Evolutionary conservation across 2,888 invertebrate species (phyloP).

Genomic region (Spilarctia lutea): DNA sequence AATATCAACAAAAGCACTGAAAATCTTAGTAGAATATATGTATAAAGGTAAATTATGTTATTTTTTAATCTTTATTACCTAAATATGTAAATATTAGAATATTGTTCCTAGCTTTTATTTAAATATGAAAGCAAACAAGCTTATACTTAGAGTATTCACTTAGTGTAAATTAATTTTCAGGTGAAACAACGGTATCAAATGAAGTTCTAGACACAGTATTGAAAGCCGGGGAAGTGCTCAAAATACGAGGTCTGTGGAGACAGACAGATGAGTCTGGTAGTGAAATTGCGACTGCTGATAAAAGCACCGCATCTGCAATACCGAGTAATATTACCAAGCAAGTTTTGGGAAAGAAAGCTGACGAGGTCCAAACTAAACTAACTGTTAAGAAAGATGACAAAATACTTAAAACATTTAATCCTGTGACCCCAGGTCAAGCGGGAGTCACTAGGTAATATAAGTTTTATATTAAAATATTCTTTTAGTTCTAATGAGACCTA

Average conservation of each 20-base stretch:
- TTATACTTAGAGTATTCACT: background rate
- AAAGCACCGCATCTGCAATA: slow-evolving; percentile 57
- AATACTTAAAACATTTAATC: slow-evolving; percentile 75
- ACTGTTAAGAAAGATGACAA: slow-evolving; percentile 84
- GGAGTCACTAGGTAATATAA: slow-evolving; percentile 65
- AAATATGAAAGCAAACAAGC: background rate
- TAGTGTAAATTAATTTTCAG: slow-evolving; percentile 58
- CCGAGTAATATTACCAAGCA: slow-evolving; percentile 66
- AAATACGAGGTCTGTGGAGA: slow-evolving; percentile 93
- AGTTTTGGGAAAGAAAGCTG: slow-evolving; percentile 65
- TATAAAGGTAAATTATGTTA: slow-evolving; percentile 88
- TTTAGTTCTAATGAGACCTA: too few species aligned
- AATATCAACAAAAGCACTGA: slow-evolving; percentile 92
- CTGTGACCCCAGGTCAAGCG: slow-evolving; percentile 65
- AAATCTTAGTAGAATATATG: slow-evolving; percentile 94
- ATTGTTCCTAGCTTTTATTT: too few species aligned
- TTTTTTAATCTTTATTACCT: background rate
- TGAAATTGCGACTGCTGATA: slow-evolving; percentile 68
- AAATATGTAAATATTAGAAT: background rate
- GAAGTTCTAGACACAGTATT: slow-evolving; percentile 93
- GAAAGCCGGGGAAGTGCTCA: slow-evolving; percentile 93
- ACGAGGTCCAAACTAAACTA: slow-evolving; percentile 71
- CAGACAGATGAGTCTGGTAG: slow-evolving; percentile 85
- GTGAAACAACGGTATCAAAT: slow-evolving; percentile 94
- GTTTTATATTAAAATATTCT: too few species aligned